Evolutionary conservation across 2,113 vertebrate genomes (phyloP), one percentile per base, ranked within the genome.

Genomic region (Alaudala cheleensis): DNA sequence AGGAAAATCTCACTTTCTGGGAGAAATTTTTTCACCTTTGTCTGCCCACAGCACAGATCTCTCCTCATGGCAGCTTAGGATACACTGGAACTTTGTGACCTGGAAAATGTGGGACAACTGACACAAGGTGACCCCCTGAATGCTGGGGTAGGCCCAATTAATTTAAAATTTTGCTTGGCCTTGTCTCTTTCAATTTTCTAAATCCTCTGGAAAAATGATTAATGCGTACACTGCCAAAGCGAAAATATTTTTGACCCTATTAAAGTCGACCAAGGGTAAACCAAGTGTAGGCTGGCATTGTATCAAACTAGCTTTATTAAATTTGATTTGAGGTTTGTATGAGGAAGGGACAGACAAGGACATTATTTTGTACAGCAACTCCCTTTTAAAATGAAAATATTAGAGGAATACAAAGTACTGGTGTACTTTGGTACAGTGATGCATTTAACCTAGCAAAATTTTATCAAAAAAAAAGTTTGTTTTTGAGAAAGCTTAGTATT

Each of bases 221-320:
- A 99, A 99, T 99, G 98, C 97, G 97, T 98, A 98, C 98, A 98
- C 97, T 98, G 98, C 98, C 98, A 98, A 98, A 98, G 97, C 80
- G 98, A 99, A 99, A 99, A 99, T 98, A 99, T 99, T 98, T 99
- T 99, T 99, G 99, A 99, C 99, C 98, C 98, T 98, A 99, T 99
- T 99, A 99, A 99, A 99, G 98, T 98, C 98, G 98, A 98, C 98
- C 99, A 99, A 99, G 99, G 99, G 98, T 99, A 99, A 98, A 98
- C 98, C 98, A 98, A 99, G 98, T 99, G 98, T 98, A 98, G 98
- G 98, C 98, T 99, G 99, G 98, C 98, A 98, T 98, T 98, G 98
- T 98, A 98, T 99, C 99, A 99, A 99, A 98, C 98, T 98, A 98
- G 98, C 98, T 98, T 98, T 99, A 99, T 99, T 99, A 99, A 99